Evolutionary conservation across 2,113 vertebrate genomes (phyloP).

Genomic region (Saguinus imperator): DNA sequence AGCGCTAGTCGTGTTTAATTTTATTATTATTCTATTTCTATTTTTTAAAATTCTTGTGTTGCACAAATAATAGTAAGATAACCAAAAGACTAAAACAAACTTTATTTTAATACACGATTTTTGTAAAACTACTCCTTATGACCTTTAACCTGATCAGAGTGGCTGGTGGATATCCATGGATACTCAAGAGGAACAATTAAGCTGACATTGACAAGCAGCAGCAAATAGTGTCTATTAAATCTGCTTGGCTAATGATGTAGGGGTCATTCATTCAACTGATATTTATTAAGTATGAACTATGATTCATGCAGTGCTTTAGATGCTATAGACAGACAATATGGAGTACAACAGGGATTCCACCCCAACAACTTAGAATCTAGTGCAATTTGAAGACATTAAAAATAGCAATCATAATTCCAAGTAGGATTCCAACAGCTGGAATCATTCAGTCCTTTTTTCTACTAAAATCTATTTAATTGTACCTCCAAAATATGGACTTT

Average conservation of each 20-base stretch:
- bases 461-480: neutral
- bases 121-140: neutral
- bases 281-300: neutral
- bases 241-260: neutral
- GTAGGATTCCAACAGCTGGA: neutral
- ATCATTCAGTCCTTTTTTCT: neutral
- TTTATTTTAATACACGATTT: neutral
- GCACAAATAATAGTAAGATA: neutral
- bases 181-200: neutral
- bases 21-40: neutral
- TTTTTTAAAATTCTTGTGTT: neutral
- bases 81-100: neutral
- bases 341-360: neutral
- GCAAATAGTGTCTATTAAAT: neutral
- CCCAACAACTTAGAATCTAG: neutral
- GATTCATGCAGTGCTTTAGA: neutral
- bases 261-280: neutral
- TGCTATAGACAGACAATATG: neutral
- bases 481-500: neutral
- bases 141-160: neutral
- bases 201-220: neutral
- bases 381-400: neutral
- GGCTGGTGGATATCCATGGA: neutral
- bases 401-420: neutral
- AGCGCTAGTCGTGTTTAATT: neutral